These are phyloP conservation scores for Pipistrellus kuhlii DNA, from an alignment of 2,797 vertebrate genomes.

Conservation along the genomic window DNA sequence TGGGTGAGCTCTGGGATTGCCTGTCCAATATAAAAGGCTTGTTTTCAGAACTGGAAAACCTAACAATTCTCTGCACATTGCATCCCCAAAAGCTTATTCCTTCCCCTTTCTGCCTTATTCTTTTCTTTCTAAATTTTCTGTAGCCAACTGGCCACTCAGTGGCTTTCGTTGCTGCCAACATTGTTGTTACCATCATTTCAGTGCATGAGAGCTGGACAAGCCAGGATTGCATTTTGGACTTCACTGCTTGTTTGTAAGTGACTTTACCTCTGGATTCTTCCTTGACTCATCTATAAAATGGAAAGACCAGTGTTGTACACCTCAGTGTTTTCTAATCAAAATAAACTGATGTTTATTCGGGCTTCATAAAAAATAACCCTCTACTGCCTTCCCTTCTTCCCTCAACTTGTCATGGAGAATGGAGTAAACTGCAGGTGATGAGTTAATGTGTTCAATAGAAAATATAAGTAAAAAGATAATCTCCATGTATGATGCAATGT, in stretches of 20 bases:
- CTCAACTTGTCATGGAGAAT: background rate
- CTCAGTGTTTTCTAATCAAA: background rate
- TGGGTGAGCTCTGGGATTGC: background rate
- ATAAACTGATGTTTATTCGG: accelerated
- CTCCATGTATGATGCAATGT: accelerated
- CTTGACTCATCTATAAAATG: background rate
- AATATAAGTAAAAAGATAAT: background rate
- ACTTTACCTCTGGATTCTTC: accelerated
- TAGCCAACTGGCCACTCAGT: background rate
- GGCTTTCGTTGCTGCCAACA: accelerated
- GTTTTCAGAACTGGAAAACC: background rate
- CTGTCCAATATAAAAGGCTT: background rate
- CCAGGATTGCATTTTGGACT: too few species aligned
- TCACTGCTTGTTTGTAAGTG: background rate
- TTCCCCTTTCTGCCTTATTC: too few species aligned
- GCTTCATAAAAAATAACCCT: background rate
- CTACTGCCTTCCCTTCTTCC: background rate
- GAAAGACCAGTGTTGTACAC: background rate
- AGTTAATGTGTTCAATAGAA: background rate
- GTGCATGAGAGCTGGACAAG: background rate
- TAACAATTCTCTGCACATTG: too few species aligned
- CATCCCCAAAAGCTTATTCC: background rate
- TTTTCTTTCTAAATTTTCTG: background rate
- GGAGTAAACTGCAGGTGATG: too few species aligned
- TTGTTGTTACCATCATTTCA: accelerated